phyloP scores from a whole-genome alignment of 2,888 invertebrate genomes.

The Caenorhabditis becei region DNA sequence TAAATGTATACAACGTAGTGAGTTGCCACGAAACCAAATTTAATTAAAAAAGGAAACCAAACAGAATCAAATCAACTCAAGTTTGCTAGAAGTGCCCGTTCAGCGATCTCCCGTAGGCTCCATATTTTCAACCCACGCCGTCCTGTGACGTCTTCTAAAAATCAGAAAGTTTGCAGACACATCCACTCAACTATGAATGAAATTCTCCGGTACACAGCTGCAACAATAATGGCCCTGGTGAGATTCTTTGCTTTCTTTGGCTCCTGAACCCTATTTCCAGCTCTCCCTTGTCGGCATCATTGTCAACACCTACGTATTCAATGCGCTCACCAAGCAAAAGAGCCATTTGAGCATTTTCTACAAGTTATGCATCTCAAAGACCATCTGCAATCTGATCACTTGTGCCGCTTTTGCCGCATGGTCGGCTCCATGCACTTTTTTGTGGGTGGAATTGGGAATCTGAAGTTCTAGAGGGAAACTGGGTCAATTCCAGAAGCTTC shows the following conservation, averaged over 20 bases:
- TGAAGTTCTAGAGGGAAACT: too few species aligned
- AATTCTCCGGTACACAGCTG: conserved; percentile 36
- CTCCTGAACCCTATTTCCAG: conserved; percentile 8
- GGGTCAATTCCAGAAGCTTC: conserved; percentile 11
- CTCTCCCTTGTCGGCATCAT: conserved; percentile 26
- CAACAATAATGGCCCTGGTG: conserved; percentile 38
- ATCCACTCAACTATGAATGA: conserved; percentile 34
- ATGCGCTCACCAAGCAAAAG: conserved; percentile 21
- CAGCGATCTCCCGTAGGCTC: too few species aligned
- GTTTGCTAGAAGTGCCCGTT: too few species aligned
- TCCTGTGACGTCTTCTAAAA: not conserved
- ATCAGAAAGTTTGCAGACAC: conserved; percentile 5
- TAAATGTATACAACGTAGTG: too few species aligned
- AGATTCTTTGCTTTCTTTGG: not conserved
- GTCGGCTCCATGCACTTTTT: conserved; percentile 44
- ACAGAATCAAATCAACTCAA: too few species aligned
- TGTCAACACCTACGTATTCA: conserved; percentile 35
- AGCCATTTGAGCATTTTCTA: conserved; percentile 28
- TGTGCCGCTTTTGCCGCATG: conserved; percentile 41
- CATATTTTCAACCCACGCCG: too few species aligned
- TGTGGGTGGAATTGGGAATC: too few species aligned
- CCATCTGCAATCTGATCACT: conserved; percentile 51
- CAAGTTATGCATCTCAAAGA: conserved; percentile 53
- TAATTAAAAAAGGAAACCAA: too few species aligned
- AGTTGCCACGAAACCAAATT: too few species aligned